Evolutionary conservation across 2,888 invertebrate genomes (phyloP), one percentile per base, ranked within the genome.

Genomic region (Eupeodes latifasciatus): DNA sequence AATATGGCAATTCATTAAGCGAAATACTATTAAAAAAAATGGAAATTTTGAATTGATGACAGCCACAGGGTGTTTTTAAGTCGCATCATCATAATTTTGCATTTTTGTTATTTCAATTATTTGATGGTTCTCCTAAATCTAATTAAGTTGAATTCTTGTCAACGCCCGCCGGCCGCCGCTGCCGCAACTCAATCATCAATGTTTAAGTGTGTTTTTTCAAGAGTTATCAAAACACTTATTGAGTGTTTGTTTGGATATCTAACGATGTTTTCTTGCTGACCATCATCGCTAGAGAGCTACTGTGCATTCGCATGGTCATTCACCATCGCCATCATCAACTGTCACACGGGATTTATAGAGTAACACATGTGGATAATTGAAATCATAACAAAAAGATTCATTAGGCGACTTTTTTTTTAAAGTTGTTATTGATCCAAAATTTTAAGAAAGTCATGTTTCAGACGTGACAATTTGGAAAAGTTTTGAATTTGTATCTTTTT

Each of bases 201-300:
- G 27, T 57, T 64, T 27, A 67, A 83, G 87, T 87, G 82, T 77
- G 82, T 11, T 40, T 7, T 40, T 40, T 9, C 40, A 40, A 40
- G 69, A 86, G 82, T 86, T 86, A 82, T 69, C 86, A 71, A 71
- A 82, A 71, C 75, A 62, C 44, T 27, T 27, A 71, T 87, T 11
- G 62, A 87, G 87, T 87, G 88, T 88, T 88, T 88, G 75, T 81
- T 88, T 84, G 77, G 69, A 74, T 81, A 85, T 78, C 88, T 85
- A 88, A 88, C 77, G 80, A 88, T 85, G 85, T 84, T 69, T 69
- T 69, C 16, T 86, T 83, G 47, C 66, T 80, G 59, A 64, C 55
- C 40, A 61, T 78, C 82, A 71, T 40, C 6, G 40, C 7, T 12
- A 53, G 51, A 55, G 85, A 55, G 85, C 88, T 88, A 88, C 88